These are phyloP conservation scores for Heliconius hortense DNA, from an alignment of 2,888 invertebrate species.

Conservation along the genomic window DNA sequence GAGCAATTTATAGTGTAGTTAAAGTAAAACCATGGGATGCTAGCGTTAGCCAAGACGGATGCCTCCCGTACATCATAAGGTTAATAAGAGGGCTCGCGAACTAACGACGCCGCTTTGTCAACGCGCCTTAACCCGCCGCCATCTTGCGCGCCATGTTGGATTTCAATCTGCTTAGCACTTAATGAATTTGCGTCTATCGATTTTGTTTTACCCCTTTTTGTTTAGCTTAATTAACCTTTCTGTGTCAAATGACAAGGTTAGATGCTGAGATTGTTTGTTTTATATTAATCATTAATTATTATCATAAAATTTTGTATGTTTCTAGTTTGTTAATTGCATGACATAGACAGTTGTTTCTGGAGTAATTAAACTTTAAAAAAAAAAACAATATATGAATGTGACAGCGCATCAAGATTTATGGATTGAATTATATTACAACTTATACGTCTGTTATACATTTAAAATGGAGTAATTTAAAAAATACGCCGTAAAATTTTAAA, in stretches of 20 bases:
- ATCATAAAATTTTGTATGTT: background rate
- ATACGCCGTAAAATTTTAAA: conserved; percentile 30
- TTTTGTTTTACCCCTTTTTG: conserved; percentile 82
- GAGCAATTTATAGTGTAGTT: conserved; percentile 34
- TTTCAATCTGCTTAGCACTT: conserved; percentile 81
- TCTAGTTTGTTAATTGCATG: background rate
- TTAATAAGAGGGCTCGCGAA: conserved; percentile 82
- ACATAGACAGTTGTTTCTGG: too few relatives aligned
- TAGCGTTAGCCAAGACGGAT: conserved; percentile 55
- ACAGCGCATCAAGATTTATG: background rate
- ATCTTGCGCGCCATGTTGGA: conserved; percentile 78
- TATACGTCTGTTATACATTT: too few relatives aligned
- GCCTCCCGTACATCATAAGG: conserved; percentile 81
- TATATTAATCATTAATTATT: conserved; percentile 7
- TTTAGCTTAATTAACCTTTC: conserved; percentile 82
- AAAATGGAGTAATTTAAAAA: conserved; percentile 9
- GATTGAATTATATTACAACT: background rate
- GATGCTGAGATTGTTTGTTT: conserved; percentile 35
- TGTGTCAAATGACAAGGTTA: conserved; percentile 52
- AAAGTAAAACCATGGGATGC: conserved; percentile 36
- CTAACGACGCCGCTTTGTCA: conserved; percentile 82
- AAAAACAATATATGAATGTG: background rate
- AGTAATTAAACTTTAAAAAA: background rate
- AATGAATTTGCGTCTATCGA: conserved; percentile 82
- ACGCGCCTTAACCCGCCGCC: conserved; percentile 76